A percentile compares a stretch with the other conserved stretches of the same genome.
These are phyloP conservation scores for Sandelia bainsii DNA, from an alignment of 2,797 vertebrate genomes.

Conservation along the genomic window DNA sequence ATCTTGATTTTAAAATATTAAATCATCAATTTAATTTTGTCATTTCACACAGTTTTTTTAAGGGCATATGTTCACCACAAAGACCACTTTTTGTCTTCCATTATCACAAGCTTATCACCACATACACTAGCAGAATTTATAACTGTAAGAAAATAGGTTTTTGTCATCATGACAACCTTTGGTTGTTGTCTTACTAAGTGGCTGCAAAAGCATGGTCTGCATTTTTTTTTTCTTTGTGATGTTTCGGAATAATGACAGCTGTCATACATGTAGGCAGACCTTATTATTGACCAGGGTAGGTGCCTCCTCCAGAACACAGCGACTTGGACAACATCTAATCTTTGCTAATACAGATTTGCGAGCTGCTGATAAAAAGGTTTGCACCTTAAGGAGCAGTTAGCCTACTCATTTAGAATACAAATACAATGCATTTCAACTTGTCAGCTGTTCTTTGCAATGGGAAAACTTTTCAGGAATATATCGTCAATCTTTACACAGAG, in stretches of 20 bases:
- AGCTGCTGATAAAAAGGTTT: slow-evolving; percentile 18
- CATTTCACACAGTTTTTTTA: slow-evolving; percentile 40
- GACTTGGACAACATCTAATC: slow-evolving; percentile 8
- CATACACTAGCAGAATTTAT: slow-evolving; percentile 19
- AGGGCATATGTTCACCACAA: slow-evolving; percentile 19
- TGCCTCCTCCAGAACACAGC: slow-evolving; percentile 33
- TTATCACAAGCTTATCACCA: slow-evolving; percentile 27
- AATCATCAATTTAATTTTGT: slow-evolving; percentile 57
- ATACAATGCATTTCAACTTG: slow-evolving; percentile 27
- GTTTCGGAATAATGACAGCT: slow-evolving; percentile 32
- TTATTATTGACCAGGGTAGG: slow-evolving; percentile 24
- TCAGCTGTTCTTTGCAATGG: slow-evolving; percentile 30
- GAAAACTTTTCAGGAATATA: slow-evolving; percentile 47
- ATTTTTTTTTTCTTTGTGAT: neutral
- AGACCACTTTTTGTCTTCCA: slow-evolving; percentile 34
- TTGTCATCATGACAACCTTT: slow-evolving; percentile 13
- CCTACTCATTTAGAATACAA: slow-evolving; percentile 25
- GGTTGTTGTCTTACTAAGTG: slow-evolving; percentile 4
- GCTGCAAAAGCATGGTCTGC: slow-evolving; percentile 6
- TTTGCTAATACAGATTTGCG: slow-evolving; percentile 41
- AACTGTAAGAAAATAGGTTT: neutral
- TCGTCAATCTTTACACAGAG: slow-evolving; percentile 52
- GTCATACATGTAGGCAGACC: slow-evolving; percentile 10
- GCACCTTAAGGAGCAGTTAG: slow-evolving; percentile 26
- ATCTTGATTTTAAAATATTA: slow-evolving; percentile 40